A percentile compares a stretch with the other conserved stretches of the same genome.
Conservation (phyloP, 1,140 invertebrate genomes). For the Diorhabda sublineata region DNA sequence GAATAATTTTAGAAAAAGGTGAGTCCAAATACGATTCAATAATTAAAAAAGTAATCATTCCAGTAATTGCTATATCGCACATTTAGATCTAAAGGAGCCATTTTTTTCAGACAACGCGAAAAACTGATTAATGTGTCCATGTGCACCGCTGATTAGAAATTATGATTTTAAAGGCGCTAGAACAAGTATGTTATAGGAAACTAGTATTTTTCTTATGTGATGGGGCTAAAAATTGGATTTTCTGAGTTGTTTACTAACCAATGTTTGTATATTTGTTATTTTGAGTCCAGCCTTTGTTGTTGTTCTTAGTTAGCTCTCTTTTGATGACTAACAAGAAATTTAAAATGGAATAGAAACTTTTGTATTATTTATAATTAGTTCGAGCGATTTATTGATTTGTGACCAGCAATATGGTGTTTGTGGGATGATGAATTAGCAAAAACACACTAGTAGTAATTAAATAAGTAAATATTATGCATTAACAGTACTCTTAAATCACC, state of each 20-base stretch:
- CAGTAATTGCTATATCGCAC: neutral
- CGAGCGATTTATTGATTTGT: neutral
- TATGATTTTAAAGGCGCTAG: no score
- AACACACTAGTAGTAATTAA: no score
- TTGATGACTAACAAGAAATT: neutral
- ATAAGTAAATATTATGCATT: no score
- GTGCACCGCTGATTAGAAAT: neutral
- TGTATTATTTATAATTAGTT: neutral
- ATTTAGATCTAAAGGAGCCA: neutral
- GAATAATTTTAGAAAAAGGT: no score
- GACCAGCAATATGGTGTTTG: no score
- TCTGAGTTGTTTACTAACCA: no score
- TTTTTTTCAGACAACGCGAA: neutral
- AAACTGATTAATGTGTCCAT: neutral
- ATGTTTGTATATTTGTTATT: neutral
- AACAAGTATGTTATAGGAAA: no score
- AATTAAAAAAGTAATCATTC: no score
- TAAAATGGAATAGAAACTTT: neutral
- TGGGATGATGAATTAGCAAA: no score
- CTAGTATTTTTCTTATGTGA: no score
- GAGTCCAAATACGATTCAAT: no score
- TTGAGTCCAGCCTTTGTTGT: neutral
- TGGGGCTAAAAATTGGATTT: no score
- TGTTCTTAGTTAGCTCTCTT: neutral
- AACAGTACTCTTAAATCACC: slow-evolving; percentile 18